Percentiles rank a stretch among this genome's conserved stretches.
Conservation (phyloP, 2,888 invertebrate genomes). For the Embidobia sp. region DNA sequence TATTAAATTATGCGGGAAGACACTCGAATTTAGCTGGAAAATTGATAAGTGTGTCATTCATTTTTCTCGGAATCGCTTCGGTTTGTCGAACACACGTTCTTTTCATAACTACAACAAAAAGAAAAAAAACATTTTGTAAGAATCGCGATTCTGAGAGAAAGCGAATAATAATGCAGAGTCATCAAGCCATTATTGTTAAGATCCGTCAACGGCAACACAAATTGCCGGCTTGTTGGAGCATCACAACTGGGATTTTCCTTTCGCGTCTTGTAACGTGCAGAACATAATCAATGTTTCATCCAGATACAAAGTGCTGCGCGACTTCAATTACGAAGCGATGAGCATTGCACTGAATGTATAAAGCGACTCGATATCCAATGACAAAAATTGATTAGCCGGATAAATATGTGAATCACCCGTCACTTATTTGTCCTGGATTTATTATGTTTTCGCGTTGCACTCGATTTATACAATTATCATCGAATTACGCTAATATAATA, state of each 20-base stretch:
- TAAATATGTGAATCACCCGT: not conserved
- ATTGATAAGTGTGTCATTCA: no score
- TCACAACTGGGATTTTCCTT: slow-evolving; percentile 66
- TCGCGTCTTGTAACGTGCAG: slow-evolving; percentile 54
- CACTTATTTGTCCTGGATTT: slow-evolving; percentile 11
- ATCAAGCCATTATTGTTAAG: no score
- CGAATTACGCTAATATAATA: slow-evolving; percentile 34
- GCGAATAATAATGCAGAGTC: no score
- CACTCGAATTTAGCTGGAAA: no score
- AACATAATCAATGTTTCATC: slow-evolving; percentile 69
- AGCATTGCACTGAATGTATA: slow-evolving; percentile 34
- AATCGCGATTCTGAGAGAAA: no score
- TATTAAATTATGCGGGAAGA: no score
- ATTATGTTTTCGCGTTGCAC: slow-evolving; percentile 8
- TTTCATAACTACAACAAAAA: no score
- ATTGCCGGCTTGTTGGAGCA: no score
- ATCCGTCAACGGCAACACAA: no score
- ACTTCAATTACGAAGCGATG: slow-evolving; percentile 66
- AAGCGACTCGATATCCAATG: slow-evolving; percentile 7
- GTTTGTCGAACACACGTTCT: no score
- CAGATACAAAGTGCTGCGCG: slow-evolving; percentile 50
- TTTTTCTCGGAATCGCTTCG: no score
- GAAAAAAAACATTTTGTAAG: no score
- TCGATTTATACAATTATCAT: slow-evolving; percentile 15
- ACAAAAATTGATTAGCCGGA: slow-evolving; percentile 10